These are phyloP conservation scores for Epsilonema sp. DNA, from an alignment of 2,888 invertebrate genomes.

Conservation along the genomic window DNA sequence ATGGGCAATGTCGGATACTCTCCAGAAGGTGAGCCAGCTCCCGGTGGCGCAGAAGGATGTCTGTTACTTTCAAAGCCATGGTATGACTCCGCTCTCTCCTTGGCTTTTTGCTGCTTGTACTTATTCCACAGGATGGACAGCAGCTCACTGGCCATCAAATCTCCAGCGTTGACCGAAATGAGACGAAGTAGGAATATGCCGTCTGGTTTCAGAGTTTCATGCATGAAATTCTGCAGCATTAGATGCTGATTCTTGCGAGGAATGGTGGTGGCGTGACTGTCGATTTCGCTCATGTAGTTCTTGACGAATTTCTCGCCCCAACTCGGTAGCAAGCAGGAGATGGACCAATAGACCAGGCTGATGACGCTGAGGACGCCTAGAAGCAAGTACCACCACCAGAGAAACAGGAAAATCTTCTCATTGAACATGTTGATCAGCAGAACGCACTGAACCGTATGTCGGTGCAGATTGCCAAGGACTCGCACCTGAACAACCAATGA, in stretches of 20 bases:
- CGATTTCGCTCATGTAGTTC: background rate
- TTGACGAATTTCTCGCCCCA: conserved; percentile 8
- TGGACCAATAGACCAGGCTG: conserved; percentile 17
- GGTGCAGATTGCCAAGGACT: conserved; percentile 24
- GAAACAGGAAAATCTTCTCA: conserved; percentile 24
- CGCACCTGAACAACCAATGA: conserved; percentile 14
- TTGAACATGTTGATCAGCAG: conserved; percentile 14
- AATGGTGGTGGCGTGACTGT: background rate
- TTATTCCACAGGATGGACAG: conserved; percentile 19
- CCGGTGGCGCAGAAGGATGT: background rate
- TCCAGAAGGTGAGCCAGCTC: background rate
- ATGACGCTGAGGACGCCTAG: conserved; percentile 12
- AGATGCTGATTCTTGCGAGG: background rate
- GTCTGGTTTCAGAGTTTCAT: background rate
- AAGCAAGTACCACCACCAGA: conserved; percentile 26
- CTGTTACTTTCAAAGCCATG: no score
- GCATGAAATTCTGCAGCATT: background rate
- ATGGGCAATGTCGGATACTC: conserved; percentile 4
- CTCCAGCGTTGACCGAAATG: conserved; percentile 24
- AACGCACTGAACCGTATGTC: conserved; percentile 26
- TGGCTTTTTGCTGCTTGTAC: no score
- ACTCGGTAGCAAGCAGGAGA: conserved; percentile 8
- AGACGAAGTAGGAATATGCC: background rate
- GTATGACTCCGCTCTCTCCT: no score
- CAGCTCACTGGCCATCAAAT: conserved; percentile 23